Evolutionary conservation across 2,797 vertebrate genomes (phyloP).

Genomic region (Octomys mimax): DNA sequence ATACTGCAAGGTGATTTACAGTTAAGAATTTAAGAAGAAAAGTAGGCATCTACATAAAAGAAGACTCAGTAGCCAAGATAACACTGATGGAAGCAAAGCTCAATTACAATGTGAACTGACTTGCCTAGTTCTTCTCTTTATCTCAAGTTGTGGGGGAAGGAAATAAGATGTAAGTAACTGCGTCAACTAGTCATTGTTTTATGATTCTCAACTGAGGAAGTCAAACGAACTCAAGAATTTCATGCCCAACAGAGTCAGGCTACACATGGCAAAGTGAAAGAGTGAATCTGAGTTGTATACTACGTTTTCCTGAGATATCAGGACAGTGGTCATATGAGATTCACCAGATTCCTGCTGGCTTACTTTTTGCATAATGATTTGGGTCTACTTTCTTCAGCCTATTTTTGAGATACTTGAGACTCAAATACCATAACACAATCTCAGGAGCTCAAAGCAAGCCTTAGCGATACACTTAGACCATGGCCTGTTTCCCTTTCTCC

Average conservation of each 20-base stretch:
- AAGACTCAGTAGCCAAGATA: neutral
- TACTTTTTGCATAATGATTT: conserved; percentile 15
- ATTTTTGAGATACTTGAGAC: neutral
- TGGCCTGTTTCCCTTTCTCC: neutral
- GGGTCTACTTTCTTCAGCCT: neutral
- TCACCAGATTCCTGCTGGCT: neutral
- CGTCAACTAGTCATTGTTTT: neutral
- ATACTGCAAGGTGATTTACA: neutral
- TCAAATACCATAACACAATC: neutral
- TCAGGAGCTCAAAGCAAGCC: neutral
- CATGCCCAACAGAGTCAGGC: neutral
- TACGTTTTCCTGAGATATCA: neutral
- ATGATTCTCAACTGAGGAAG: neutral
- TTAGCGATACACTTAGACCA: neutral
- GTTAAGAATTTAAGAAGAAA: neutral
- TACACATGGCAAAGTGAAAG: neutral
- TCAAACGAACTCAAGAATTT: conserved; percentile 1
- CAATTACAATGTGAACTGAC: neutral
- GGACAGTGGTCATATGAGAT: neutral
- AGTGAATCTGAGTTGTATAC: neutral
- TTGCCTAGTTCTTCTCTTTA: neutral
- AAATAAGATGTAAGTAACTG: neutral
- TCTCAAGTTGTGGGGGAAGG: neutral
- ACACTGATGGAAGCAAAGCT: neutral
- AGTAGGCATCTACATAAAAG: neutral